Evolutionary conservation across 2,113 vertebrate genomes (phyloP).

Genomic region (Pagrus major): DNA sequence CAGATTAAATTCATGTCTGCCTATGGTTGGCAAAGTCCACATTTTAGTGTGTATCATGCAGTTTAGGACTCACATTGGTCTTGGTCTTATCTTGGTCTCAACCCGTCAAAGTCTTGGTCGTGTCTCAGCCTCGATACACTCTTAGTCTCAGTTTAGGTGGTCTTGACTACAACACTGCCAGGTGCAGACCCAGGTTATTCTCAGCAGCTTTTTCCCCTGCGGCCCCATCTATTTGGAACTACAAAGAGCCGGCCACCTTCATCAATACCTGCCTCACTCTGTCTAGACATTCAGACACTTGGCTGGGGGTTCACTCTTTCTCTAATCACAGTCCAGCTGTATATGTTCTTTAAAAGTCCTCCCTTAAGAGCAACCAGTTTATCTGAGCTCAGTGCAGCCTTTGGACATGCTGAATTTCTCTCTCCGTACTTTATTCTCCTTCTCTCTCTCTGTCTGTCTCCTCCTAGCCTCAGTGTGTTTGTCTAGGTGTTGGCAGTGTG

Average conservation of each 20-base stretch:
- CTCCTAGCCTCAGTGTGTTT: constrained; percentile 22
- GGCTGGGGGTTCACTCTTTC: constrained; percentile 35
- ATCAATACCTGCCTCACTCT: constrained; percentile 33
- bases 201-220: constrained; percentile 2
- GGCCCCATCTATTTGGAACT: constrained; percentile 1
- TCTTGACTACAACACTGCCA: too few relatives aligned
- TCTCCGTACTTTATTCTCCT: constrained; percentile 28
- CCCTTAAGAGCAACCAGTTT: constrained; percentile 34
- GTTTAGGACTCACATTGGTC: too few relatives aligned
- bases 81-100: too few relatives aligned
- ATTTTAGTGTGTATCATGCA: too few relatives aligned
- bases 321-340: constrained; percentile 45
- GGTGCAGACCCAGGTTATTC: too few relatives aligned
- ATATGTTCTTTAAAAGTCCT: constrained; percentile 33
- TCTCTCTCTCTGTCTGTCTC: not conserved
- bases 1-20: too few relatives aligned
- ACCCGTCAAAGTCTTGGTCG: too few relatives aligned
- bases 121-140: too few relatives aligned
- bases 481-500: constrained; percentile 47
- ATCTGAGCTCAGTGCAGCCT: constrained; percentile 25
- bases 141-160: too few relatives aligned
- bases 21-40: too few relatives aligned
- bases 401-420: constrained; percentile 22
- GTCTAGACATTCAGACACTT: constrained; percentile 42
- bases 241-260: not conserved